Percentiles rank a stretch among this genome's conserved stretches.
Evolutionary conservation across 35 echinoderm and acorn worm species (phyloP).

Genomic region (Eucidaris tribuloides): DNA sequence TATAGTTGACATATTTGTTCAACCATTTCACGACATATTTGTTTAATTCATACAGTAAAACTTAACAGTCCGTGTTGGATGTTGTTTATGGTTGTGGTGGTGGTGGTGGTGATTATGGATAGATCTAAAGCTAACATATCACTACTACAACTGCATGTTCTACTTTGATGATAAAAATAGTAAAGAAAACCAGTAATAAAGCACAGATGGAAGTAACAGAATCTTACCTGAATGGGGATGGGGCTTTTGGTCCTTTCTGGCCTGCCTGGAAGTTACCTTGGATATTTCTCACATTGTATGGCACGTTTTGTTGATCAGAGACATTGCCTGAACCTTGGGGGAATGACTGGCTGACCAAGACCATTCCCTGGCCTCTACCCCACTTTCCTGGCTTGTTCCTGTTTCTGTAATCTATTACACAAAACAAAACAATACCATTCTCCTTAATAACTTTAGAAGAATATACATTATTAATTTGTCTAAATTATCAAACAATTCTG

Average conservation of each 20-base stretch:
- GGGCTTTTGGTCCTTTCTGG: background rate
- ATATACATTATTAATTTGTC: too few relatives aligned
- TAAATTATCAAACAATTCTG: too few relatives aligned
- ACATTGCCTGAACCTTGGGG: background rate
- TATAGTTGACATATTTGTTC: background rate
- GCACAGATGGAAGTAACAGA: background rate
- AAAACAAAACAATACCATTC: too few relatives aligned
- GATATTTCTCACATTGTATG: background rate
- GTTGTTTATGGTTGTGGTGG: background rate
- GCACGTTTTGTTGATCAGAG: background rate
- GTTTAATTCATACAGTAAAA: too few relatives aligned
- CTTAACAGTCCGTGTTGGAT: too few relatives aligned
- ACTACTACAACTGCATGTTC: background rate
- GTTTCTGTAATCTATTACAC: conserved; percentile 13
- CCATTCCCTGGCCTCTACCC: conserved; percentile 6
- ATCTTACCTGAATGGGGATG: background rate
- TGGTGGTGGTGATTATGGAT: background rate
- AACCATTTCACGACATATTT: background rate
- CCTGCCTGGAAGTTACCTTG: background rate
- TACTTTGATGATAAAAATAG: background rate
- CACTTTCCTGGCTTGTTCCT: conserved; percentile 18
- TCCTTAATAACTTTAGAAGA: too few relatives aligned
- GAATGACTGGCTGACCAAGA: background rate
- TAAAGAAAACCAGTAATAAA: too few relatives aligned
- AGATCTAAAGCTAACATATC: background rate